Conservation (phyloP, 2,113 vertebrate genomes). For the Rhynchopsitta pachyrhyncha region DNA sequence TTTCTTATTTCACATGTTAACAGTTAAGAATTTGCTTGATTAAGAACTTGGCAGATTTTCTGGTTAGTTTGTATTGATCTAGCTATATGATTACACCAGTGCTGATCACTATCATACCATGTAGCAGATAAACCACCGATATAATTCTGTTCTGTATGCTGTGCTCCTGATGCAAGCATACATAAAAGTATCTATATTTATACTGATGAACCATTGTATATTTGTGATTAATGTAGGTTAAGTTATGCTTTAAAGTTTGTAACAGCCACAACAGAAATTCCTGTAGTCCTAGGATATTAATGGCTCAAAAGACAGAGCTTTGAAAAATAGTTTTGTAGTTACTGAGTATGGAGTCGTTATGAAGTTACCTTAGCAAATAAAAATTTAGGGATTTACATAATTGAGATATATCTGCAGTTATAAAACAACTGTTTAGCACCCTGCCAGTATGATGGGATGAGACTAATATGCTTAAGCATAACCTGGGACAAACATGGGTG, state of each 20-base stretch:
- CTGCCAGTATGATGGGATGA: background rate
- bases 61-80: background rate
- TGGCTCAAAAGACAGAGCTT: background rate
- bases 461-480: background rate
- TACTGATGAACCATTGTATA: background rate
- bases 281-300: background rate
- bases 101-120: fast-evolving
- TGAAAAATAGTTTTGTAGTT: background rate
- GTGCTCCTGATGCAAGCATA: background rate
- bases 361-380: background rate
- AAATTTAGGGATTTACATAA: background rate
- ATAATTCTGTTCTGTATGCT: background rate
- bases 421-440: background rate
- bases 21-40: background rate
- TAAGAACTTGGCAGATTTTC: background rate
- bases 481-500: background rate
- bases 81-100: background rate
- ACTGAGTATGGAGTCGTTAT: background rate
- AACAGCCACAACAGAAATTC: background rate
- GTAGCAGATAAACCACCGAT: background rate
- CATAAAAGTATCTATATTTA: background rate
- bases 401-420: background rate
- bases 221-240: background rate
- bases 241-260: background rate
- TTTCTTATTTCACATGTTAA: background rate